phyloP scores from a whole-genome alignment of 64 coral and sea anemone species.

The Montipora sp. region DNA sequence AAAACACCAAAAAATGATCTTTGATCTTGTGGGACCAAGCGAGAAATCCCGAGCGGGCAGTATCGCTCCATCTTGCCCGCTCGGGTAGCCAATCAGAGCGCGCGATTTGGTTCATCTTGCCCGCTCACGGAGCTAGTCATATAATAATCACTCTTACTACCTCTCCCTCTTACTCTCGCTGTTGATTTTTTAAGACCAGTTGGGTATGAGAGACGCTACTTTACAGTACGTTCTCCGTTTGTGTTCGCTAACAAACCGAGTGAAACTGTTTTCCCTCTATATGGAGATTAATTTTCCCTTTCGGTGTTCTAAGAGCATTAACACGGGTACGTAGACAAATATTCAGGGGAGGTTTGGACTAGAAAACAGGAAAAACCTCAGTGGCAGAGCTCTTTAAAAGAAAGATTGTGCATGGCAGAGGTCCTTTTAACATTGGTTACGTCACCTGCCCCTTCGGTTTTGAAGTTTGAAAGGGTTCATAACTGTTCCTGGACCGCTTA shows the following conservation, averaged over 20 bases:
- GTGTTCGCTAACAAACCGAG: background rate
- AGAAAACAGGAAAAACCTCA: background rate
- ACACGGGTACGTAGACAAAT: constrained; percentile 43
- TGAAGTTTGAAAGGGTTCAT: constrained; percentile 7
- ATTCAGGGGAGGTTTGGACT: background rate
- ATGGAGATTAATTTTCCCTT: background rate
- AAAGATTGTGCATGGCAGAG: constrained; percentile 9
- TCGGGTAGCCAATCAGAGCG: too few species aligned
- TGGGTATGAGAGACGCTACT: background rate
- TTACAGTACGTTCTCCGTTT: constrained; percentile 33
- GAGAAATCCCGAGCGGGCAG: too few species aligned
- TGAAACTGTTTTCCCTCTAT: constrained; percentile 27
- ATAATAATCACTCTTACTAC: too few species aligned
- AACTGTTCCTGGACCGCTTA: background rate
- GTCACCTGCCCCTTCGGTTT: background rate
- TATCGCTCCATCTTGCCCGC: too few species aligned
- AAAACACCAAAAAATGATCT: too few species aligned
- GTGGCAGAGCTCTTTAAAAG: background rate
- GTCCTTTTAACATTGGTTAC: background rate
- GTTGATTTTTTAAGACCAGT: constrained; percentile 3
- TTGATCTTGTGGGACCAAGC: too few species aligned
- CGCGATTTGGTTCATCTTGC: too few species aligned
- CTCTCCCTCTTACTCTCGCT: constrained; percentile 19
- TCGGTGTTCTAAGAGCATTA: constrained; percentile 41
- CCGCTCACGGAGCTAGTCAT: too few species aligned